Conservation (phyloP, 2,113 vertebrate species). For the Psettodes erumei region DNA sequence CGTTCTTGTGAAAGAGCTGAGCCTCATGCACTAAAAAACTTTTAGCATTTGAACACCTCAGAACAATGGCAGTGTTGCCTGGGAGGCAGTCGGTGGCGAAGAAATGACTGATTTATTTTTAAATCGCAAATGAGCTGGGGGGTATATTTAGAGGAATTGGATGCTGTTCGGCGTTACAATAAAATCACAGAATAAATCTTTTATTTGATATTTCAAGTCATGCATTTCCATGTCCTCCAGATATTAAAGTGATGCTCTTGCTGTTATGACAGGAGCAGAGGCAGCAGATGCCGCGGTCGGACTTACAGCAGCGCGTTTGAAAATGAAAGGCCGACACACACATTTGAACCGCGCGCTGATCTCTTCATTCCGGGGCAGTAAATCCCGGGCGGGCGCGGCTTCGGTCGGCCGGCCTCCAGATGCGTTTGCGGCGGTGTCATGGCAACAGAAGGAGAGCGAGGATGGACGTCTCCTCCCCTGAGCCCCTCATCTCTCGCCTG, state of each 20-base stretch:
- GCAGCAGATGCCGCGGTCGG: background rate
- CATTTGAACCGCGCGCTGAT: background rate
- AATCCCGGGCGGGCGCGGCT: background rate
- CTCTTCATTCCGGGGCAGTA: background rate
- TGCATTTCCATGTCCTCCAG: background rate
- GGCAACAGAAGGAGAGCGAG: constrained; percentile 27
- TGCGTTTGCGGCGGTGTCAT: constrained; percentile 36
- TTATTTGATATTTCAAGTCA: no score
- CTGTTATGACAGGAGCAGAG: background rate
- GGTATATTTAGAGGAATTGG: background rate
- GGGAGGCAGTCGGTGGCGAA: background rate
- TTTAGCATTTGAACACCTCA: background rate
- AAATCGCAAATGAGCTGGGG: background rate
- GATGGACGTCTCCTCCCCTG: constrained; percentile 17
- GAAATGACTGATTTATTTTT: background rate
- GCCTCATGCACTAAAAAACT: background rate
- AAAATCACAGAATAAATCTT: background rate
- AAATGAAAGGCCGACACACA: background rate
- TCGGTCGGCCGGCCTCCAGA: constrained; percentile 7
- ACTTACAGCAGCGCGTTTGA: background rate
- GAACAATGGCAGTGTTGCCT: background rate
- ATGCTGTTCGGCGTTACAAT: background rate
- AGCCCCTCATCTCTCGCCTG: constrained; percentile 44
- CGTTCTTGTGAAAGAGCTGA: background rate
- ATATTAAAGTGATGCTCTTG: background rate